Conservation (phyloP, 2,797 vertebrate genomes). For the Catamblyrhynchus diadema region DNA sequence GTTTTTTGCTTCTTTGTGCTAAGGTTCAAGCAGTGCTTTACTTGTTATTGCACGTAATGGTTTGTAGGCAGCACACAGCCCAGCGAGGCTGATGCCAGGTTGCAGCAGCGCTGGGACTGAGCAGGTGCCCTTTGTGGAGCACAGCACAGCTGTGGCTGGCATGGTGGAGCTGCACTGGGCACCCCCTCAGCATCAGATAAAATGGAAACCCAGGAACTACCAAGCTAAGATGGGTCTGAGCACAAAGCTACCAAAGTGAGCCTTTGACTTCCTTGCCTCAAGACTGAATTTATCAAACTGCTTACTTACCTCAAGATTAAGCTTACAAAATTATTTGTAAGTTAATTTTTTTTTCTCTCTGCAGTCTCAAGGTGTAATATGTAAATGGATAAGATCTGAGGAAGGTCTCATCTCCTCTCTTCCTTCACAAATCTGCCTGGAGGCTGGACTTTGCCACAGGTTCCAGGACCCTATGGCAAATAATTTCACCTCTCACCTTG, state of each 20-base stretch:
- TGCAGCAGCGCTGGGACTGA: background rate
- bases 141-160: background rate
- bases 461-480: background rate
- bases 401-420: background rate
- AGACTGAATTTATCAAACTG: background rate
- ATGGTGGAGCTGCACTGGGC: accelerated
- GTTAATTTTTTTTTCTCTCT: background rate
- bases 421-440: background rate
- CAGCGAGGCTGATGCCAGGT: background rate
- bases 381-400: background rate
- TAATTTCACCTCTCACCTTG: background rate
- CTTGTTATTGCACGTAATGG: slow-evolving; percentile 11
- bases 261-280: background rate
- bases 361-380: background rate
- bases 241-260: background rate
- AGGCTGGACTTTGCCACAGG: background rate
- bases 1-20: slow-evolving; percentile 21
- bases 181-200: background rate
- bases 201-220: background rate
- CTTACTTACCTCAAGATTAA: background rate
- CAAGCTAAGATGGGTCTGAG: background rate
- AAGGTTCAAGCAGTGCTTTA: slow-evolving; percentile 12
- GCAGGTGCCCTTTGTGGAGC: background rate
- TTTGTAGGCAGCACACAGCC: background rate
- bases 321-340: background rate